These are phyloP conservation scores for Sebastes vulpes DNA, from an alignment of 2,797 vertebrate genomes.

Conservation along the genomic window DNA sequence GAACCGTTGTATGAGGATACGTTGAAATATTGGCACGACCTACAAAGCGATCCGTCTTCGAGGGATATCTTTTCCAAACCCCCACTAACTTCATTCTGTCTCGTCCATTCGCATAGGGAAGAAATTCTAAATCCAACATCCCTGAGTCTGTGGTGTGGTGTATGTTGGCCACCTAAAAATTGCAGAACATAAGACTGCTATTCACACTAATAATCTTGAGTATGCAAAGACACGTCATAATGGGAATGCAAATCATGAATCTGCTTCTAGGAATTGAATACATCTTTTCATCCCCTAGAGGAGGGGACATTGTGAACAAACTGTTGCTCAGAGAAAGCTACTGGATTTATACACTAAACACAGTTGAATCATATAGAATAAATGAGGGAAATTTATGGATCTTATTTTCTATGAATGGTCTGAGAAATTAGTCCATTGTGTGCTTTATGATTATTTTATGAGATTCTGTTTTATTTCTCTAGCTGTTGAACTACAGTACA, in stretches of 20 bases:
- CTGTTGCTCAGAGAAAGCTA: neutral
- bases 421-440: neutral
- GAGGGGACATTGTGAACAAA: neutral
- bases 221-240: neutral
- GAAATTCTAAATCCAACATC: neutral
- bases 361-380: neutral
- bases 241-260: neutral
- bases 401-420: neutral
- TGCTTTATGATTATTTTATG: neutral
- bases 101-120: neutral
- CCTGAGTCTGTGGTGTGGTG: neutral
- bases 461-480: neutral
- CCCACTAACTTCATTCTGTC: neutral
- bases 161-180: neutral
- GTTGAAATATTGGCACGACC: too few relatives aligned
- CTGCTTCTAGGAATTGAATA: neutral
- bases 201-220: neutral
- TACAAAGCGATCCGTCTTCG: neutral
- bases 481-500: neutral
- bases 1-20: too few relatives aligned
- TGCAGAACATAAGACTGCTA: neutral
- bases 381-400: neutral
- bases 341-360: neutral
- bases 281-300: neutral
- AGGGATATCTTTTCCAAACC: neutral